A percentile compares a stretch with the other conserved stretches of the same genome.
These are phyloP conservation scores for Aphelenchoides fujianensis DNA, from an alignment of 1,140 invertebrate species.

Conservation along the genomic window DNA sequence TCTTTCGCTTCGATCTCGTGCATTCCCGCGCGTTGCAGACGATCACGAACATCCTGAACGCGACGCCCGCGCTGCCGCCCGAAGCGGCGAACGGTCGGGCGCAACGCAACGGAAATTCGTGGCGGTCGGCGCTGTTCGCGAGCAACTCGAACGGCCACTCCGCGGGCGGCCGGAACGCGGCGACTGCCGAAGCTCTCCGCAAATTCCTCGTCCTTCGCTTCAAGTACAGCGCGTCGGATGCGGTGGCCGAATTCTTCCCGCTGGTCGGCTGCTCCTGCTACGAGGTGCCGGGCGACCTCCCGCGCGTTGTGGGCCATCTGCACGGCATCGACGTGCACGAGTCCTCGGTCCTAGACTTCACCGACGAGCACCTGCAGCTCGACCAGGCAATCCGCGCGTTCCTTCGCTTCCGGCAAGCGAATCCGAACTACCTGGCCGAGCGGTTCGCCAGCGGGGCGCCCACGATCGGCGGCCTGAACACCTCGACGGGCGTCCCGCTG, in stretches of 20 bases:
- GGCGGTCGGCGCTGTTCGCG: not conserved
- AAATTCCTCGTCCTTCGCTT: conserved; percentile 40
- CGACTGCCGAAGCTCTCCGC: not conserved
- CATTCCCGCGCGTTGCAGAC: no score
- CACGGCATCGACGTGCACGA: conserved; percentile 28
- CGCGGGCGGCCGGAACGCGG: no score
- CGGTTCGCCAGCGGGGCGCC: not conserved
- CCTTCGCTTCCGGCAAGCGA: not conserved
- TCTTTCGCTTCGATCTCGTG: conserved; percentile 26
- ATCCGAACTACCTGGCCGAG: not conserved
- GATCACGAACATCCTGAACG: conserved; percentile 1
- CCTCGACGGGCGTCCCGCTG: not conserved
- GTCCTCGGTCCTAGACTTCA: not conserved
- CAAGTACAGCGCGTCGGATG: conserved; percentile 22
- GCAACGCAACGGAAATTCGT: not conserved
- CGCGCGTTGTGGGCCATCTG: conserved; percentile 31
- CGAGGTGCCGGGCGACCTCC: conserved; percentile 31
- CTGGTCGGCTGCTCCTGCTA: conserved; percentile 22
- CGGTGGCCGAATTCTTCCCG: conserved; percentile 42
- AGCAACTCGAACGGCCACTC: not conserved
- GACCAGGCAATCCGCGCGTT: not conserved
- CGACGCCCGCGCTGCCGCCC: conserved; percentile 10
- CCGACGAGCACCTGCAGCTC: not conserved
- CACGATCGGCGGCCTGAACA: not conserved
- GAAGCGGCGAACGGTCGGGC: not conserved